Conservation (phyloP, 64 coral and sea anemone species). For the Stichodactyla helianthus region DNA sequence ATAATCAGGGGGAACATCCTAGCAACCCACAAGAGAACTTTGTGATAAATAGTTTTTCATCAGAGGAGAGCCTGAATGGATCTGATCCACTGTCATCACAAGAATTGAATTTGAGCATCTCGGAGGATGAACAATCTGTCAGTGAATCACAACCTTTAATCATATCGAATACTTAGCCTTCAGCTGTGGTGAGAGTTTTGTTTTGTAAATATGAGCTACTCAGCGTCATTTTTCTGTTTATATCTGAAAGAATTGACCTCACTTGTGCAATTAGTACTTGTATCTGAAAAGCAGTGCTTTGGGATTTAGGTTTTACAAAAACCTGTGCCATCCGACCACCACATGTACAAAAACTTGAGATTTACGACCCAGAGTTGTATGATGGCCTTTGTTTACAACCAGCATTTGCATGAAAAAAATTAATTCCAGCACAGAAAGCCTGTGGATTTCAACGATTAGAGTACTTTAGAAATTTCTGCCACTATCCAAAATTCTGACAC, state of each 20-base stretch:
- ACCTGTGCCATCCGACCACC: neutral
- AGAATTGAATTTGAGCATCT: slow-evolving; percentile 18
- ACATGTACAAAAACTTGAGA: neutral
- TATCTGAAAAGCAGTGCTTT: neutral
- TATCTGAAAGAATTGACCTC: neutral
- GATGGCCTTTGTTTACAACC: neutral
- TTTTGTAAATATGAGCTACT: slow-evolving; percentile 1
- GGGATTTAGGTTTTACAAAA: neutral
- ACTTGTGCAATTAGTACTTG: neutral
- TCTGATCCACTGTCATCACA: neutral
- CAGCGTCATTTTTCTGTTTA: neutral
- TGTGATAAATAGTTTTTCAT: neutral
- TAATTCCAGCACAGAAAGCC: too few relatives aligned
- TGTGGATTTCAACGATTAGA: too few relatives aligned
- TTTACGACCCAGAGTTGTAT: neutral
- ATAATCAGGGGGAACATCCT: neutral
- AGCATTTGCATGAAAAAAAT: neutral
- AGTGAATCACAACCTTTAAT: slow-evolving; percentile 39
- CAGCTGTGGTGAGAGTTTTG: neutral
- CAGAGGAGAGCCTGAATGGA: neutral
- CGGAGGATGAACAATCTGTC: slow-evolving; percentile 35
- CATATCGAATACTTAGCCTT: neutral
- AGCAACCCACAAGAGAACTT: neutral
- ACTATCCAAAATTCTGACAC: too few relatives aligned
- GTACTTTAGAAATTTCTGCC: too few relatives aligned